phyloP scores from a whole-genome alignment of 2,797 vertebrate genomes.

The Synaphobranchus kaupii region DNA sequence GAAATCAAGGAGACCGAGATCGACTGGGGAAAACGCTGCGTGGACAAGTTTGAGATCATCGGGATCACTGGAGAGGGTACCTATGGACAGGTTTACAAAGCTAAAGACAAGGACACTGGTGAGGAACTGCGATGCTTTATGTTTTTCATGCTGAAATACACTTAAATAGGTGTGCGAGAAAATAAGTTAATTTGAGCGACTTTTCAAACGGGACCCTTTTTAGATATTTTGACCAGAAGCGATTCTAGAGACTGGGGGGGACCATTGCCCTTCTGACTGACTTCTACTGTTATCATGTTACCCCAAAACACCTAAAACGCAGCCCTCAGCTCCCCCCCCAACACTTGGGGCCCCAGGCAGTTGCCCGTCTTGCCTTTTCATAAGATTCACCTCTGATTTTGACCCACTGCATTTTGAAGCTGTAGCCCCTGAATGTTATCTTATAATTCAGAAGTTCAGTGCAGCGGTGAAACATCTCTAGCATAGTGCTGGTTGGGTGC shows the following conservation, averaged over 20 bases:
- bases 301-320: not conserved
- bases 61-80: constrained; percentile 99
- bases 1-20: constrained; percentile 96
- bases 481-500: not conserved
- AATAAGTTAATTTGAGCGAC: not conserved
- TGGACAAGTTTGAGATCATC: constrained; percentile 99
- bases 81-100: constrained; percentile 98
- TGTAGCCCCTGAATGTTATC: not conserved
- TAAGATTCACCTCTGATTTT: not conserved
- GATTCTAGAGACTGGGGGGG: not conserved
- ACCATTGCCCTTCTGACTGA: not conserved
- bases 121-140: constrained; percentile 32
- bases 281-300: not conserved
- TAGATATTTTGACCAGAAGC: not conserved
- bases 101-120: constrained; percentile 99
- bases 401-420: not conserved
- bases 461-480: not conserved
- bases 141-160: not conserved
- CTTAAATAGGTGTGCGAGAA: not conserved
- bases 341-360: not conserved
- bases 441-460: not conserved
- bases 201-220: not conserved
- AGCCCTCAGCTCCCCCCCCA: no score
- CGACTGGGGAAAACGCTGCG: constrained; percentile 97
- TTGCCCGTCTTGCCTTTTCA: not conserved